Evolutionary conservation across 1,140 invertebrate genomes (phyloP).

Genomic region (Heliconius hewitsoni): DNA sequence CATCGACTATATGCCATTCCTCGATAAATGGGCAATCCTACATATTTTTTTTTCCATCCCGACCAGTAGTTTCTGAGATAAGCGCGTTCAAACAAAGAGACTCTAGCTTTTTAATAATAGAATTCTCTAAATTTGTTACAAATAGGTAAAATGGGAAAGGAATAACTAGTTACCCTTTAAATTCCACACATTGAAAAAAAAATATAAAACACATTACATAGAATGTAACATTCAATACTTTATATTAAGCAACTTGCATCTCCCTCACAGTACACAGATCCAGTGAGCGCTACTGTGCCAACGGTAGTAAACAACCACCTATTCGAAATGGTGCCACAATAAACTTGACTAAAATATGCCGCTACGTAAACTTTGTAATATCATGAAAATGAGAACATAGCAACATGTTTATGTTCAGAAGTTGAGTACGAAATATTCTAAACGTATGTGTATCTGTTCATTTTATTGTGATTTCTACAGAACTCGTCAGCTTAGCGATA

Average conservation of each 20-base stretch:
- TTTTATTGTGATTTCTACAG: conserved; percentile 40
- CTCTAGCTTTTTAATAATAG: too few relatives aligned
- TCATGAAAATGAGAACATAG: conserved; percentile 40
- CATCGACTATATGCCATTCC: too few relatives aligned
- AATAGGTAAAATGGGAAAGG: too few relatives aligned
- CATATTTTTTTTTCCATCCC: too few relatives aligned
- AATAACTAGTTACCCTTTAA: too few relatives aligned
- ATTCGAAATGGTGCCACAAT: conserved; percentile 19
- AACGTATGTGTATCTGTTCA: conserved; percentile 44
- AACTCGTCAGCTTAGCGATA: conserved; percentile 13
- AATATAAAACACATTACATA: neutral
- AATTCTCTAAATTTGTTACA: too few relatives aligned
- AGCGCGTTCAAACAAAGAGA: too few relatives aligned
- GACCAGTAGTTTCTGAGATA: too few relatives aligned
- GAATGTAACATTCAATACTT: too few relatives aligned
- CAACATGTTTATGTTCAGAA: conserved; percentile 46
- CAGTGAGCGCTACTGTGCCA: neutral
- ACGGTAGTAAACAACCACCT: conserved; percentile 10
- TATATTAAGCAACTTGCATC: too few relatives aligned
- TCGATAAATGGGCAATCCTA: too few relatives aligned
- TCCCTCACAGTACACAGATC: neutral
- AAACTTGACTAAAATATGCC: conserved; percentile 35
- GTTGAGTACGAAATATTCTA: conserved; percentile 45
- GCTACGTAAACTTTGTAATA: conserved; percentile 43
- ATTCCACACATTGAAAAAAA: too few relatives aligned